phyloP scores from a whole-genome alignment of 2,888 invertebrate genomes.

The Parnassius smintheus region DNA sequence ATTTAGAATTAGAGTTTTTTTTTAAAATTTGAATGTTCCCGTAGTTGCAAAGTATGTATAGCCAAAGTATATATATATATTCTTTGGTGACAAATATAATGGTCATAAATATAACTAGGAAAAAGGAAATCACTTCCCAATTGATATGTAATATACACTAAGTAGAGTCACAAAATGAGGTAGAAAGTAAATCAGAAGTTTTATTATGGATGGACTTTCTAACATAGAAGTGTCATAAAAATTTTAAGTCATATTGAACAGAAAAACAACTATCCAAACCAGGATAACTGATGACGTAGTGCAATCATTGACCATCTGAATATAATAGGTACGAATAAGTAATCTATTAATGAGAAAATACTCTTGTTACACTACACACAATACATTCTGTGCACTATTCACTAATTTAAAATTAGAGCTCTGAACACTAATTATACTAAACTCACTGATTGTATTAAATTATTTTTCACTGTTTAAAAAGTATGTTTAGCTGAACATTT shows the following conservation, averaged over 20 bases:
- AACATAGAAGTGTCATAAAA: constrained; percentile 14
- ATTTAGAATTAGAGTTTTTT: constrained; percentile 31
- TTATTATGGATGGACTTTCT: constrained; percentile 51
- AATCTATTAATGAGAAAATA: constrained; percentile 17
- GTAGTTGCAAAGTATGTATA: constrained; percentile 52
- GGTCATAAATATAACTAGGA: constrained; percentile 48
- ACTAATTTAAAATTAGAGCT: constrained; percentile 21
- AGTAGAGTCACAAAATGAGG: constrained; percentile 71
- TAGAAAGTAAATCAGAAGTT: constrained; percentile 66
- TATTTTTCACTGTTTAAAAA: constrained; percentile 39
- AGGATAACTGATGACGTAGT: too few species aligned
- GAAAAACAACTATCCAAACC: too few species aligned
- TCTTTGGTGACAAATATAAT: constrained; percentile 70
- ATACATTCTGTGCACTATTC: constrained; percentile 23
- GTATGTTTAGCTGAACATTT: constrained; percentile 33
- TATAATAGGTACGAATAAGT: background rate
- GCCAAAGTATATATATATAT: too few species aligned
- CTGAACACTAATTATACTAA: constrained; percentile 21
- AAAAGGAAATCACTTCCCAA: constrained; percentile 43
- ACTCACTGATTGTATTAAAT: constrained; percentile 18
- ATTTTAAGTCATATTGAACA: too few species aligned
- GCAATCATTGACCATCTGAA: constrained; percentile 11
- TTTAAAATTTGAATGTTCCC: constrained; percentile 37
- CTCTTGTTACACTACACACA: constrained; percentile 11
- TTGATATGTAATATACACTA: constrained; percentile 50